These are phyloP conservation scores for Orchestes rusci DNA, from an alignment of 2,888 invertebrate species.

Conservation along the genomic window DNA sequence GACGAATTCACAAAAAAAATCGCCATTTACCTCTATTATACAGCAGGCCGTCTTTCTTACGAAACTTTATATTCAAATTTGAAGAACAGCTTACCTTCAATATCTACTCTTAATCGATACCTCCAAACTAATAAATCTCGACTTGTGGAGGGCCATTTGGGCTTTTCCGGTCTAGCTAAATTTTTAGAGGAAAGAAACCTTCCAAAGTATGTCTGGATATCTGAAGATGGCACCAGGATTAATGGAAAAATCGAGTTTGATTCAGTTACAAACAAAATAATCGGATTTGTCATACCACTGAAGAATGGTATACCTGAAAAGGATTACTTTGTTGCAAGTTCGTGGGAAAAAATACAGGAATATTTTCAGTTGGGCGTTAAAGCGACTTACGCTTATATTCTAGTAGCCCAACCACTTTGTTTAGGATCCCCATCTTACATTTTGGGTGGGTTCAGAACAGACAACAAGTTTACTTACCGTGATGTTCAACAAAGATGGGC, in stretches of 20 bases:
- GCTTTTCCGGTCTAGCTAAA: not conserved
- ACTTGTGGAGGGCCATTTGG: not conserved
- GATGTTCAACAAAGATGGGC: conserved; percentile 5
- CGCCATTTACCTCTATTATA: too few relatives aligned
- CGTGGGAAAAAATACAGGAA: not conserved
- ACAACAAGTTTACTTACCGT: conserved; percentile 5
- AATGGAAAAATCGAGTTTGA: not conserved
- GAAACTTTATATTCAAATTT: conserved; percentile 1
- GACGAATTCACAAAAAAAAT: too few relatives aligned
- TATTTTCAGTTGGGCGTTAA: not conserved
- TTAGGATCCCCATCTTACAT: conserved; percentile 5
- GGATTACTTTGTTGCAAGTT: not conserved
- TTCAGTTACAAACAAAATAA: too few relatives aligned
- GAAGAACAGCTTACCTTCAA: not conserved
- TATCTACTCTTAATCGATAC: conserved; percentile 1
- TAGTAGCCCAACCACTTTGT: conserved; percentile 7
- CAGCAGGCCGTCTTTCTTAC: too few relatives aligned
- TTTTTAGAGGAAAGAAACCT: conserved; percentile 5
- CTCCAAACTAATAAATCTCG: too few relatives aligned
- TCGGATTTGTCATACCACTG: too few relatives aligned
- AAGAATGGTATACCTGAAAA: conserved; percentile 2
- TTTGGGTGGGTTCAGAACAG: conserved; percentile 6
- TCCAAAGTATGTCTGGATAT: conserved; percentile 4
- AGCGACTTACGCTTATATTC: conserved; percentile 6
- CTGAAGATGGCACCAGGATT: conserved; percentile 9